These are phyloP conservation scores for Drosophila niveifrons DNA, from an alignment of 2,888 invertebrate genomes.

Conservation along the genomic window DNA sequence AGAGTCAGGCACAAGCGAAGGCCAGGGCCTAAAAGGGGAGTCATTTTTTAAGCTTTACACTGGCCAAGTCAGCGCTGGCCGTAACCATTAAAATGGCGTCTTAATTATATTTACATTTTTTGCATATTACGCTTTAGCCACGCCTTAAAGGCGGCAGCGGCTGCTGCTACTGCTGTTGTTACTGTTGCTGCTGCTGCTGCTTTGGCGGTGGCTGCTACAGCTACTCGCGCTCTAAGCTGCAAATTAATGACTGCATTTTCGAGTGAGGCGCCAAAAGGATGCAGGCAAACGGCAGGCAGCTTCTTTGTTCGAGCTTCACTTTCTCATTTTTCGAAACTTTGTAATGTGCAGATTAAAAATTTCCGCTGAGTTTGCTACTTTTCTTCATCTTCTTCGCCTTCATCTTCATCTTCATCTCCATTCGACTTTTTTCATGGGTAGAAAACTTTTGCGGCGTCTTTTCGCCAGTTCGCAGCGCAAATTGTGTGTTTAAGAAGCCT, in stretches of 20 bases:
- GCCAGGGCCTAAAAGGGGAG: constrained; percentile 29
- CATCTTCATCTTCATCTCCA: neutral
- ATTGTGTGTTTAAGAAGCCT: constrained; percentile 57
- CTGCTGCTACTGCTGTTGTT: constrained; percentile 8
- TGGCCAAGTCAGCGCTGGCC: constrained; percentile 36
- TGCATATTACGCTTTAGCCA: constrained; percentile 47
- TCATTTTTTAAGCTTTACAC: constrained; percentile 64
- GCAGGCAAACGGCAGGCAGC: constrained; percentile 22
- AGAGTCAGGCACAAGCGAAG: constrained; percentile 11
- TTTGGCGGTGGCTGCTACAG: constrained; percentile 11
- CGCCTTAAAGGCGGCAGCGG: constrained; percentile 17
- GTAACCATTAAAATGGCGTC: constrained; percentile 45
- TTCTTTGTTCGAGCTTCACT: constrained; percentile 50
- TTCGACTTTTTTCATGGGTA: constrained; percentile 23
- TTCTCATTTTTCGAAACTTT: constrained; percentile 61
- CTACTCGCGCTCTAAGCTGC: constrained; percentile 57
- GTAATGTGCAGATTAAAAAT: constrained; percentile 75
- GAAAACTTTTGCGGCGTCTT: constrained; percentile 54
- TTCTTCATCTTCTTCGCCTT: constrained; percentile 10
- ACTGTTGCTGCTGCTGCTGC: constrained; percentile 7
- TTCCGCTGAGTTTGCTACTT: constrained; percentile 69
- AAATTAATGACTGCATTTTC: constrained; percentile 79
- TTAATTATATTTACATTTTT: constrained; percentile 69
- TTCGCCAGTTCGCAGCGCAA: constrained; percentile 30
- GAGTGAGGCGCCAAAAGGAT: constrained; percentile 51